These are phyloP conservation scores for Coturnix japonica DNA, from an alignment of 2,113 vertebrate species.

Conservation along the genomic window DNA sequence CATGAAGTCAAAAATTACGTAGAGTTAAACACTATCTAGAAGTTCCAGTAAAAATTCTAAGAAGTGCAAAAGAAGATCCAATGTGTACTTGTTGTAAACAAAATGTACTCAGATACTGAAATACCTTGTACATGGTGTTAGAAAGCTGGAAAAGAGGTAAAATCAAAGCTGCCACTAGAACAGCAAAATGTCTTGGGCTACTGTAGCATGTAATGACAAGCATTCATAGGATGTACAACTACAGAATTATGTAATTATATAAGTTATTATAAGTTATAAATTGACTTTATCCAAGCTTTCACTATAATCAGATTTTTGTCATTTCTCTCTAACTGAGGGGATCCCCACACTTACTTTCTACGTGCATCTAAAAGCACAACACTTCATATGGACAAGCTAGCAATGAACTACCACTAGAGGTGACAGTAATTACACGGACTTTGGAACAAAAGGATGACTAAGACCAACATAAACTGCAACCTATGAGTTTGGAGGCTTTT, in stretches of 20 bases:
- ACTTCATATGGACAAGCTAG: not conserved
- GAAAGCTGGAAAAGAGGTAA: not conserved
- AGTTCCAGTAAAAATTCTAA: not conserved
- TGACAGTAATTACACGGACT: not conserved
- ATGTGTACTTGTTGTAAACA: not conserved
- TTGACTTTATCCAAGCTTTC: rapidly evolving
- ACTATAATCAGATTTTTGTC: not conserved
- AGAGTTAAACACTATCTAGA: not conserved
- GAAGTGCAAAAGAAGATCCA: not conserved
- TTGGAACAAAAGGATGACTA: not conserved
- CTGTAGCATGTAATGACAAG: not conserved
- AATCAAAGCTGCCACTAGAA: not conserved
- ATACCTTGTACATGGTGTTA: not conserved
- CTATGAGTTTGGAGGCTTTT: not conserved
- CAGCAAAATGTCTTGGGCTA: not conserved
- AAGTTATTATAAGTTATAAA: not conserved
- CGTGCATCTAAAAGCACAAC: not conserved
- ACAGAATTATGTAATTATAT: not conserved
- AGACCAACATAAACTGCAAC: rapidly evolving
- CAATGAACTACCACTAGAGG: not conserved
- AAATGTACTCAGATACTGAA: not conserved
- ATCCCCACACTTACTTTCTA: not conserved
- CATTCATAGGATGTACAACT: not conserved
- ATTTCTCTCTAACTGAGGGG: not conserved
- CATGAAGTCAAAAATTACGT: not conserved